Percentiles rank a stretch among this genome's conserved stretches.
Conservation (phyloP, 2,113 vertebrate genomes). For the Tragelaphus imberbis region DNA sequence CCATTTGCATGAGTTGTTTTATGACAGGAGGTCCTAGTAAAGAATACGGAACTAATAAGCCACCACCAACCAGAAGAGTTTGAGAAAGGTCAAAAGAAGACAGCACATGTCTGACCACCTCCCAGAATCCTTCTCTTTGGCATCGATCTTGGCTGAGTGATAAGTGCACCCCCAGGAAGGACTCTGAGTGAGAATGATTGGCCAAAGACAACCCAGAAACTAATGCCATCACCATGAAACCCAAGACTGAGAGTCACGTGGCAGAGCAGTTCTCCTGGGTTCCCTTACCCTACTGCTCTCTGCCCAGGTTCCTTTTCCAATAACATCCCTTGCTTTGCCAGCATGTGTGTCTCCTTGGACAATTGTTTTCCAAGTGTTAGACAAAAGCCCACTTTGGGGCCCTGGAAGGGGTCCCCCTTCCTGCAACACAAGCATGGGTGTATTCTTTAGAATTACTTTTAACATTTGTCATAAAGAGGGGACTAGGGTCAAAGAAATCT, state of each 20-base stretch:
- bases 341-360: neutral
- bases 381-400: neutral
- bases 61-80: neutral
- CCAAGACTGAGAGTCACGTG: neutral
- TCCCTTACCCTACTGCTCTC: neutral
- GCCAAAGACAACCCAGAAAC: neutral
- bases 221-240: neutral
- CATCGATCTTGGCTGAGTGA: neutral
- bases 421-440: neutral
- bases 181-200: neutral
- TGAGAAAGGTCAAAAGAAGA: neutral
- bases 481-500: constrained; percentile 37
- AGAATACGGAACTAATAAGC: neutral
- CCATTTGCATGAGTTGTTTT: neutral
- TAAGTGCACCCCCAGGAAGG: neutral
- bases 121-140: neutral
- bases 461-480: constrained; percentile 24
- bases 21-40: neutral
- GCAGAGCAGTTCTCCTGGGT: neutral
- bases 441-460: constrained; percentile 47
- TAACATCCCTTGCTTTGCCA: neutral
- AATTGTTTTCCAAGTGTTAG: neutral
- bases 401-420: neutral
- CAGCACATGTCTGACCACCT: neutral
- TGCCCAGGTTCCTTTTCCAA: neutral